A percentile compares a stretch with the other conserved stretches of the same genome.
Evolutionary conservation across 35 echinoderm and acorn worm genomes (phyloP).

Genomic region (Eucidaris tribuloides): DNA sequence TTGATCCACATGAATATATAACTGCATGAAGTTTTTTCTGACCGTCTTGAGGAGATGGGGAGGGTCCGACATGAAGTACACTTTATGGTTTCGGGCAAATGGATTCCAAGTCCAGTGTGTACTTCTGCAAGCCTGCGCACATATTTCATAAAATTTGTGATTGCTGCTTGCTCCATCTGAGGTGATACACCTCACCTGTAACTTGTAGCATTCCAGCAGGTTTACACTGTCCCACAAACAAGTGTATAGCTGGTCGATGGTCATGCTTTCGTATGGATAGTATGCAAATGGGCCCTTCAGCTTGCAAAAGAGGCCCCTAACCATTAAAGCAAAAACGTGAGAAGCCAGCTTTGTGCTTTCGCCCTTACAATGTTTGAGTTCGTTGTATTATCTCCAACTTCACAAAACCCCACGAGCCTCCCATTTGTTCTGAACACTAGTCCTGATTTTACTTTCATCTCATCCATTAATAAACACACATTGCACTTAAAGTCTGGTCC

Average conservation of each 20-base stretch:
- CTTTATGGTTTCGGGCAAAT: neutral
- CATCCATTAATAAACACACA: too few relatives aligned
- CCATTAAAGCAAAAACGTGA: constrained; percentile 48
- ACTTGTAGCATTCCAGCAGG: neutral
- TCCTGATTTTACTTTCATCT: constrained; percentile 54
- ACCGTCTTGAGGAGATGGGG: neutral
- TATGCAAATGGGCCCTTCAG: constrained; percentile 34
- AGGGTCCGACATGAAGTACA: neutral
- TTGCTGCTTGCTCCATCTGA: neutral
- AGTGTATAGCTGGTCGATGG: neutral
- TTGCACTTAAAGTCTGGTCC: too few relatives aligned
- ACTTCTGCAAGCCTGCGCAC: neutral
- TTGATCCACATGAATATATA: too few relatives aligned
- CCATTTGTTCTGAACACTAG: constrained; percentile 23
- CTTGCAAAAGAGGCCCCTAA: neutral
- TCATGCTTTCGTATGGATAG: constrained; percentile 4
- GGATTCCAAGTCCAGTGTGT: neutral
- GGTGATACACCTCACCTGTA: neutral
- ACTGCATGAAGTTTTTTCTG: too few relatives aligned
- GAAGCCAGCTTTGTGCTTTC: neutral
- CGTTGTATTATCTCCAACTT: constrained; percentile 9
- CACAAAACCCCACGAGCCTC: constrained; percentile 7
- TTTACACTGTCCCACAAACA: neutral
- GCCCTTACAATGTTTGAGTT: neutral
- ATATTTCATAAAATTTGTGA: neutral